Conservation (phyloP, 1,140 invertebrate species). For the Hyphantria cunea region DNA sequence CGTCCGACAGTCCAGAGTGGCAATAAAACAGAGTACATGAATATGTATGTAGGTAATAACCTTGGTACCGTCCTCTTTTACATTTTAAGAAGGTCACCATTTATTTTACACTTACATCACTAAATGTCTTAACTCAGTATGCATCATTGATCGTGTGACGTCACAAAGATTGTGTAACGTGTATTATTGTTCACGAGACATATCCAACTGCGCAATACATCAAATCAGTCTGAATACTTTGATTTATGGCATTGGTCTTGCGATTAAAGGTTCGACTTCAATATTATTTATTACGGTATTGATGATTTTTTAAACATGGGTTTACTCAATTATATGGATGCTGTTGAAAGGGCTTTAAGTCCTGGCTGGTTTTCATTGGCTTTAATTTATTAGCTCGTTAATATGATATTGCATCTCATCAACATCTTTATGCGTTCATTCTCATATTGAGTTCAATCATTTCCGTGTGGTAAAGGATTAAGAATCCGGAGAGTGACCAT, state of each 20-base stretch:
- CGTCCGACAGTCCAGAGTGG: conserved; percentile 13
- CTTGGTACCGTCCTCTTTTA: conserved; percentile 25
- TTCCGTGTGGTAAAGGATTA: too few species aligned
- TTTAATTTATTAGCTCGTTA: too few species aligned
- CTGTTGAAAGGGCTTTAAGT: too few species aligned
- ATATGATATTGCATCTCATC: too few species aligned
- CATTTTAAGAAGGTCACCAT: conserved; percentile 20
- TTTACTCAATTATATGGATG: too few species aligned
- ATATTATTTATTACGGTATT: too few species aligned
- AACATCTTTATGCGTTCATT: too few species aligned
- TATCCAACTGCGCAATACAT: conserved; percentile 11
- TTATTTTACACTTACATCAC: conserved; percentile 30
- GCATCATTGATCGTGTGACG: conserved; percentile 19
- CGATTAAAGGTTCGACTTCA: too few species aligned
- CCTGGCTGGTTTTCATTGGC: too few species aligned
- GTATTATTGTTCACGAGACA: background rate
- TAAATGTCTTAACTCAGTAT: conserved; percentile 23
- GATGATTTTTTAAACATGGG: too few species aligned
- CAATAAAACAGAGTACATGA: conserved; percentile 19
- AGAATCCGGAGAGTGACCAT: too few species aligned
- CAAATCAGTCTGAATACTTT: conserved; percentile 6
- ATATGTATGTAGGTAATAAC: conserved; percentile 11
- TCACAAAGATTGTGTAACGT: conserved; percentile 16
- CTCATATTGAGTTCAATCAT: too few species aligned
- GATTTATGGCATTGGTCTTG: background rate